Base-by-base conservation (phyloP, 2,797 vertebrate genomes). In the Hydrocynus forskahlii region DNA sequence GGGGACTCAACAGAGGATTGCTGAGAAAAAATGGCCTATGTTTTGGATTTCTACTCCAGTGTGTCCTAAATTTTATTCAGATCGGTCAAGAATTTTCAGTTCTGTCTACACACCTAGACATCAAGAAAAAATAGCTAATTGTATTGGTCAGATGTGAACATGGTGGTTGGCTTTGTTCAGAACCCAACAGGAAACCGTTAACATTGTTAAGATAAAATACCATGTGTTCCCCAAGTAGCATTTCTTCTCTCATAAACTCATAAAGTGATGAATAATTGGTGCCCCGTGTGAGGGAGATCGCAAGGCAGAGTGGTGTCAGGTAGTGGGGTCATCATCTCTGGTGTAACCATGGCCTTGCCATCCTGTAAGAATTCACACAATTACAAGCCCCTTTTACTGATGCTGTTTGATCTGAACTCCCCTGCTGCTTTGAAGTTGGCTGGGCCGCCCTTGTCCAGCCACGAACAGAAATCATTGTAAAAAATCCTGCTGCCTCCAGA, bases 371-470 rank as follows among this genome's bases (percentile, higher is more conserved):
- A 79, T 81, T 67, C 45, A 52, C 79, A 70, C 75, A 81, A 75
- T 83, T 84, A 75, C 84, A 81, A 82, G 52, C 66, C 68, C 25
- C 38, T 75, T 78, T 76, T 71, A 60, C 66, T 52, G 72, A 54
- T 16, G 7, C 75, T 63, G 80, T 82, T 85, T 86, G 81, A 88
- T 88, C 80, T 85, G 68, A 76, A 81, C 79, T 73, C 77, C 64
- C 48, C 60, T 13, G 70, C 50, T 69, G 74, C 81, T 90, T 90
- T 91, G 85, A 87, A 88, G 87, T 89, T 81, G 74, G 62, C 55
- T 14, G 69, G 76, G 74, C 60, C 40, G 84, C 78, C 82, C 81
- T 68, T 81, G 83, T 85, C 70, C 89, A 86, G 83, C 80, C 86
- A 54, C 25, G 45, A 76, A 82, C 85, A 87, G 83, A 86, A 63